A percentile compares a stretch with the other conserved stretches of the same genome.
These are phyloP conservation scores for Callorhinus ursinus DNA, from an alignment of 2,113 vertebrate species.

Conservation along the genomic window DNA sequence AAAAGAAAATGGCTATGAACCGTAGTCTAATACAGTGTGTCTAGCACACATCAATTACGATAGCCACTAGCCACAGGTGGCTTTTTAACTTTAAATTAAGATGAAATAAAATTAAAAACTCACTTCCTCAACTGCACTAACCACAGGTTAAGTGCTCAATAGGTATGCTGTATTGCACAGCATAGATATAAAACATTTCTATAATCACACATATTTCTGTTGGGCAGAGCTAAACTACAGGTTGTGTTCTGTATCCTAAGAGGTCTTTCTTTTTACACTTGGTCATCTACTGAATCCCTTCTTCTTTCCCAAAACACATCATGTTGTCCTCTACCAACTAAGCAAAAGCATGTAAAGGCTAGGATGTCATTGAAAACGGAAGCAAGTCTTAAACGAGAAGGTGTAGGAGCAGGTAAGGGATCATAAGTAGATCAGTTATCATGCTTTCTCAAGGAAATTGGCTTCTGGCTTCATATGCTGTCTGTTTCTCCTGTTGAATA, in stretches of 20 bases:
- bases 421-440: slow-evolving; percentile 39
- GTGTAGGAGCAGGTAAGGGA: neutral
- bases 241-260: neutral
- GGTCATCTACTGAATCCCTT: neutral
- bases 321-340: neutral
- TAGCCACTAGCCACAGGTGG: neutral
- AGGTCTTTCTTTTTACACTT: neutral
- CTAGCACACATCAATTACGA: neutral
- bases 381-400: neutral
- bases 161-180: neutral
- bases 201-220: neutral
- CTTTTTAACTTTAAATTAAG: neutral
- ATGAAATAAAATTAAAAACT: neutral
- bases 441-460: slow-evolving; percentile 50
- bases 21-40: neutral
- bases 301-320: neutral
- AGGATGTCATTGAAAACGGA: slow-evolving; percentile 35
- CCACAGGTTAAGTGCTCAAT: neutral
- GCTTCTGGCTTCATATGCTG: neutral
- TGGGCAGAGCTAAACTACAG: neutral
- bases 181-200: neutral
- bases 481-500: slow-evolving; percentile 52
- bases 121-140: neutral
- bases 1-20: neutral
- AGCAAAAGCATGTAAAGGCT: neutral